Base-by-base conservation (phyloP, 2,113 vertebrate genomes). In the Ibidorhyncha struthersii region DNA sequence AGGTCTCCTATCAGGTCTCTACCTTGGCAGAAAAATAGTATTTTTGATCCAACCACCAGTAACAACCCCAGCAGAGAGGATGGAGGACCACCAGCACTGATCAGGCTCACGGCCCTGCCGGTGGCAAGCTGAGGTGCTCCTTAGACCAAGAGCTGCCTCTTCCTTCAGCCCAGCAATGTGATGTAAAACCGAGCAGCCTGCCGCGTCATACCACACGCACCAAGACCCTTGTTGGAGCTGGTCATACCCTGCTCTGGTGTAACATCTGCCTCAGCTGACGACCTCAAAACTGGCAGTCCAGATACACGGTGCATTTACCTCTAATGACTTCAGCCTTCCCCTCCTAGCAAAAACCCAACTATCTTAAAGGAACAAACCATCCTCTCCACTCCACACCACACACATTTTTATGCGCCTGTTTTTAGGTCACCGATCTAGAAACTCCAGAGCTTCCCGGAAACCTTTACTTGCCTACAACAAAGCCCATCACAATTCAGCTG, bases 391-490 rank as follows among this genome's bases (percentile, higher is more conserved):
- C 71, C 23, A 63, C 6, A 66, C 4, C 14, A 77, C 45, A 79
- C 4, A 11, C 19, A n/a, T 32, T 89, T 84, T 70, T 61, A 84
- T 49, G 32, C 0, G 2, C 61, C 41, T 63, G 8, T 92, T 97
- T 86, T 73, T 72, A 91, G 22, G 26, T 49, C 34, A 74, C 52
- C 21, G 36, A 5, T 40, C 21, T 50, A 50, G 49, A 72, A 94
- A 72, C 40, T 72, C 73, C 34, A 72, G 49, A 82, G 8, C 38
- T 94, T 82, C 65, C n/a, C 82, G 55, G 22, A 95, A 90, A 86
- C 10, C 32, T 62, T 59, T 43, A 71, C 23, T 21, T 63, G 47
- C 18, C 36, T 58, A 67, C 9, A 71, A 63, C 36, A 90, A 95
- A 65, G 18, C 12, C 53, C 7, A 3, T 23, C 73, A 73, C 12